A percentile compares a stretch with the other conserved stretches of the same genome.
Evolutionary conservation across 2,888 invertebrate genomes (phyloP).

Genomic region (Stenodema calcarata): DNA sequence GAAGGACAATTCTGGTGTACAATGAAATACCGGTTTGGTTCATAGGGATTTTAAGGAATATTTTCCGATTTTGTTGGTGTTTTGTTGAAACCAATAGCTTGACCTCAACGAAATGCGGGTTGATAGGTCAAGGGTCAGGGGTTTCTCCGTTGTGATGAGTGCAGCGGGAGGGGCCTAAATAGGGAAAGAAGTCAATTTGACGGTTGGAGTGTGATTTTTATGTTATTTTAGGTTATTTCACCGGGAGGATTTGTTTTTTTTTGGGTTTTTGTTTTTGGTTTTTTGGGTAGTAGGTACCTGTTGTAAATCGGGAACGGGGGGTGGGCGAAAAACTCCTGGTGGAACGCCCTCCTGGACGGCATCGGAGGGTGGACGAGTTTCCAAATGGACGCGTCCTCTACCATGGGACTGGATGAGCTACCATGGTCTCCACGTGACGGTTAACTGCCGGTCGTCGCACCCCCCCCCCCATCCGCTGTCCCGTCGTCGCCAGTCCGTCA

Average conservation of each 20-base stretch:
- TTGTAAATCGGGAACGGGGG: conserved; percentile 46
- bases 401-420: conserved; percentile 5
- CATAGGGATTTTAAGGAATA: no score
- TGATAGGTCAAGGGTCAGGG: no score
- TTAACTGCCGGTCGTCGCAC: conserved; percentile 1
- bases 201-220: not conserved
- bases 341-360: conserved; percentile 43
- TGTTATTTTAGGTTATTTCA: not conserved
- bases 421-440: conserved; percentile 33
- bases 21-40: no score
- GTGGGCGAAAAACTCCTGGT: conserved; percentile 45
- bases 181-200: not conserved
- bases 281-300: no score
- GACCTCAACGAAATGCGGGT: no score
- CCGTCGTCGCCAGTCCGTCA: no score
- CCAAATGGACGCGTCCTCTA: conserved; percentile 42
- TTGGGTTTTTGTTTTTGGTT: not conserved
- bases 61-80: no score
- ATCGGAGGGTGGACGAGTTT: conserved; percentile 46
- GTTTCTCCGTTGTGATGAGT: no score
- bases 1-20: no score
- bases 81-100: no score
- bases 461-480: not conserved
- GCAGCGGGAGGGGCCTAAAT: not conserved
- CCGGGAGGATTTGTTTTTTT: not conserved